Evolutionary conservation across 2,888 invertebrate genomes (phyloP), one percentile per base, ranked within the genome.

Genomic region (Drosophila lutescens): DNA sequence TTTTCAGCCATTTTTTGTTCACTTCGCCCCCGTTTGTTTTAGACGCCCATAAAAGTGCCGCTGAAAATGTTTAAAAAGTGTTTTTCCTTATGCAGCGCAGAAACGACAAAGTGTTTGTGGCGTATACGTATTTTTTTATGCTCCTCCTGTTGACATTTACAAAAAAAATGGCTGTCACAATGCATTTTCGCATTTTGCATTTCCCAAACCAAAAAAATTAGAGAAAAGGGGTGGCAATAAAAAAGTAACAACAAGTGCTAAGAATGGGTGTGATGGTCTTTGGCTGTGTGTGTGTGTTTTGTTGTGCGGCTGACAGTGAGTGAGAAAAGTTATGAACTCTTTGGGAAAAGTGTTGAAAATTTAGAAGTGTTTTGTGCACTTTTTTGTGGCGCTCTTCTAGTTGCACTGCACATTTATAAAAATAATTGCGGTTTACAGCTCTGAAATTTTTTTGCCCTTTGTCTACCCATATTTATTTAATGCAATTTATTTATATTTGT

Each of bases 281-380:
- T 30, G 32, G 61, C 51, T 20, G 20, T 43, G 12, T 20, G 43
- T 34, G 53, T 56, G 53, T 46, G 38, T 8, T 38, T 38, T 38
- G 41, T 46, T 49, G 54, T 70, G 50, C 23, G 32, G 12, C 65
- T 76, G 86, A 76, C 85, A 85, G 83, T 85, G 86, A 79, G 76
- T 84, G 82, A 79, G 79, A 82, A 76, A 78, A 85, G 76, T 82
- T 79, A 87, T 84, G 86, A 60, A 70, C 77, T 76, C 79, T 78
- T 63, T 63, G 43, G 65, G 59, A 57, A 55, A 62, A 63, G 47
- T 61, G 60, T 36, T 58, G 69, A 57, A 63, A 63, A 50, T 59
- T 46, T 73, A 73, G 59, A 73, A 65, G 55, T 46, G 66, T 51
- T 62, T 38, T 10, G 38, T 56, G 40, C 46, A 44, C 41, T 50